Base-by-base conservation (phyloP, 1,140 invertebrate genomes). In the Macrobrachium rosenbergii region DNA sequence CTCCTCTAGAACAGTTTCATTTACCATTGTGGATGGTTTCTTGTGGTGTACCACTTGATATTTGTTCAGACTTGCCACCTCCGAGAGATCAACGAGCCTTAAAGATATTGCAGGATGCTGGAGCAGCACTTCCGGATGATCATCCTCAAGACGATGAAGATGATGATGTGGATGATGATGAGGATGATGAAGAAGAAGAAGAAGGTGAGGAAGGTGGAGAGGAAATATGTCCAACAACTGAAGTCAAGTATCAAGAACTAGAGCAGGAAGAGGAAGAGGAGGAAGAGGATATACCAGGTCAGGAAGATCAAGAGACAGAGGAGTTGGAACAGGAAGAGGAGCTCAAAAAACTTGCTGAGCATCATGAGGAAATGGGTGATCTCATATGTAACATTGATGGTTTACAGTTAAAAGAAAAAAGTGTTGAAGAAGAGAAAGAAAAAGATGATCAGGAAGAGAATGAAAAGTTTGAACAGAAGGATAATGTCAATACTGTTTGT, bases 51-150 rank as follows among this genome's bases (percentile, higher is more conserved):
- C 88, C 91, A 62, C 83, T 90, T 0, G 83, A 92, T 91, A 79
- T 82, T 58, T 90, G 86, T 59, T 84, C 83, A 43, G 90, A 89
- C 78, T 83, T 90, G 23, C 87, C 83, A 23, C 90, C 90, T n/a
- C 93, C 93, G 0, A 93, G 93, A 69, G 95, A 95, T 89, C 93
- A 93, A 19, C 95, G 94, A 90, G 93, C 95, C 45, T 90, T 95
- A 37, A 94, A 93, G 89, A 90, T 95, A 76, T 91, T 96, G 7
- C 93, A 95, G 62, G 95, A 95, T 84, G 94, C 95, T 6, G 95
- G 95, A 45, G 94, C 94, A 11, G 93, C 92, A 69, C 91, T 93
- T 10, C 93, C 93, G 19, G 88, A 87, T 19, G 87, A 88, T 43
- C 80, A 83, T 0, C 83, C 85, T 16, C 89, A 88, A 10, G 82